A percentile compares a stretch with the other conserved stretches of the same genome.
phyloP scores from a whole-genome alignment of 2,797 vertebrate genomes.

The Podarcis lilfordi region DNA sequence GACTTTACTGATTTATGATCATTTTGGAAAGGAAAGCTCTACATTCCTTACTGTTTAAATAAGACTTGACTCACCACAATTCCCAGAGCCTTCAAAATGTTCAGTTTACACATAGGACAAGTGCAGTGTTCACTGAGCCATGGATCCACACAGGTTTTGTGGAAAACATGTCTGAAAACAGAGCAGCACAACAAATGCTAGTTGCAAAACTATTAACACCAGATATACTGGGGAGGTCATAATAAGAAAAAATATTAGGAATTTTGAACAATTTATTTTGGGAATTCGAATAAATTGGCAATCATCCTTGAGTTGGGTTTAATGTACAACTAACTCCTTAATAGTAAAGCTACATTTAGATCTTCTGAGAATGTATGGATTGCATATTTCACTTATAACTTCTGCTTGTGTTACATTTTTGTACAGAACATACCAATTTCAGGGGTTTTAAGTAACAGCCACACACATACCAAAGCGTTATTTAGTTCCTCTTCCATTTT shows the following conservation, averaged over 20 bases:
- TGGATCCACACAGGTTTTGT: constrained; percentile 96
- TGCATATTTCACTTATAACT: not conserved
- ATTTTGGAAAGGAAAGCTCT: not conserved
- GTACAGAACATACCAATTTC: not conserved
- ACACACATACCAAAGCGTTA: no score
- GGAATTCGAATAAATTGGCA: not conserved
- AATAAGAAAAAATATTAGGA: not conserved
- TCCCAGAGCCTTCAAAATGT: constrained; percentile 97
- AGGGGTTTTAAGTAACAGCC: not conserved
- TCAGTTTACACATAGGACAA: constrained; percentile 98
- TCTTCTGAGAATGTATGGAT: not conserved
- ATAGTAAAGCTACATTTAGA: not conserved
- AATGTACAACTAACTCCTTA: not conserved
- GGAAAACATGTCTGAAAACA: constrained; percentile 91
- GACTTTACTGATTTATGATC: not conserved
- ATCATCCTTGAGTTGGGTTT: not conserved
- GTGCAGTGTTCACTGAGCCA: constrained; percentile 98
- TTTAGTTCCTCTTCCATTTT: no score
- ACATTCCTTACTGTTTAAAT: not conserved
- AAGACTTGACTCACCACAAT: constrained; percentile 88
- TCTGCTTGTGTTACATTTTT: not conserved
- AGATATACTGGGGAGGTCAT: not conserved
- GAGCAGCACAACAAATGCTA: not conserved
- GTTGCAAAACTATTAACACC: not conserved
- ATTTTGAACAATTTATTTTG: not conserved